A percentile compares a stretch with the other conserved stretches of the same genome.
Conservation (phyloP, 2,797 vertebrate genomes). For the Hoplostethus atlanticus region DNA sequence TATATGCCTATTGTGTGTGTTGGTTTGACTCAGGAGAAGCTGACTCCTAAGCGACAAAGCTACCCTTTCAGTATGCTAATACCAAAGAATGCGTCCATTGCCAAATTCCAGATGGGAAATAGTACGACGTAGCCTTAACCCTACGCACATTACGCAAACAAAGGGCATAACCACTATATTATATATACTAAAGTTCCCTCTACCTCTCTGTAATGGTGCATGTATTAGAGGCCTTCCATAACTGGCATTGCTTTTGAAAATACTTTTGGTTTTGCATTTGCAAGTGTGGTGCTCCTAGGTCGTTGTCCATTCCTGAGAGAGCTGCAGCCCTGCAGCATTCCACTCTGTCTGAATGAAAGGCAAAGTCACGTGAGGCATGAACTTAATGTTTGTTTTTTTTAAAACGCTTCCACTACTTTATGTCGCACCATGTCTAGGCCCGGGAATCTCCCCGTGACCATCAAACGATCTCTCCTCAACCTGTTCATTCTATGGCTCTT, state of each 20-base stretch:
- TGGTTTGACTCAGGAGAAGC: constrained; percentile 34
- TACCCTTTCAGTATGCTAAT: constrained; percentile 1
- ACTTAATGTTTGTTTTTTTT: no score
- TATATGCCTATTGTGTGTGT: constrained; percentile 1
- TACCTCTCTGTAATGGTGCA: neutral
- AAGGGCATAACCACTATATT: constrained; percentile 26
- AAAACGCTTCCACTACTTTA: no score
- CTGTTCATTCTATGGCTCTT: no score
- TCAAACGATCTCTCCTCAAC: no score
- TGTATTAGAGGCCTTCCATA: neutral
- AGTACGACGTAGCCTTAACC: neutral
- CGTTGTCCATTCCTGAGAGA: neutral
- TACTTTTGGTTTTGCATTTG: no score
- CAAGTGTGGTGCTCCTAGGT: no score
- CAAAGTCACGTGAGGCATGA: neutral
- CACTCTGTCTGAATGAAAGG: neutral
- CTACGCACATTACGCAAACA: neutral
- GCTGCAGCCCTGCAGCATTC: neutral
- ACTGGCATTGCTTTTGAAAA: no score
- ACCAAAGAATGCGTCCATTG: constrained; percentile 6
- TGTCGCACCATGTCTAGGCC: no score
- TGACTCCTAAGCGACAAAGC: constrained; percentile 14
- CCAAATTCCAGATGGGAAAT: neutral
- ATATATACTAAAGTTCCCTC: neutral
- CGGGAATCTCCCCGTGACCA: no score